phyloP scores from a whole-genome alignment of 2,113 vertebrate genomes.

The Sorex fumeus region DNA sequence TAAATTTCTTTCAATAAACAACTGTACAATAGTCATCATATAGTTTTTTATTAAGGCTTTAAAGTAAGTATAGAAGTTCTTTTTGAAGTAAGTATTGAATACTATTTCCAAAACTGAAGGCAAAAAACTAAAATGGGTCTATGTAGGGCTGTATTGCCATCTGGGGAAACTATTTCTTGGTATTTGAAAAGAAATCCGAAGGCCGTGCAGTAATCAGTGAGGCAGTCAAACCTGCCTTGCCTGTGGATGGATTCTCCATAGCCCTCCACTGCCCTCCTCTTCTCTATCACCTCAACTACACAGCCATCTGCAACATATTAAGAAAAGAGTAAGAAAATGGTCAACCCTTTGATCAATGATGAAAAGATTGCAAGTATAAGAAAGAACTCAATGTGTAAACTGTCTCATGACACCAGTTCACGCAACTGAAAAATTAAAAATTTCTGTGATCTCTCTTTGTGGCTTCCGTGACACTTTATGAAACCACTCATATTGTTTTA shows the following conservation, averaged over 20 bases:
- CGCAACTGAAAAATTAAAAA: neutral
- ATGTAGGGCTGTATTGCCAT: neutral
- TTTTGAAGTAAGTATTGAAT: too few species aligned
- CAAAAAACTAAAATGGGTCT: neutral
- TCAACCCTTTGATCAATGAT: neutral
- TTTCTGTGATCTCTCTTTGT: neutral
- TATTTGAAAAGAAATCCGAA: neutral
- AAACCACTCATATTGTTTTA: neutral
- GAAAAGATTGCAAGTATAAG: neutral
- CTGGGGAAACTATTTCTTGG: neutral
- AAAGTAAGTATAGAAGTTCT: too few species aligned
- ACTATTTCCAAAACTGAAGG: conserved; percentile 22
- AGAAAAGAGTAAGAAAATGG: neutral
- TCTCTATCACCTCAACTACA: neutral
- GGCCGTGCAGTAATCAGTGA: neutral
- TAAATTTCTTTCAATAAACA: neutral
- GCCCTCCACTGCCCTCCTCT: neutral
- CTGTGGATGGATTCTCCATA: neutral
- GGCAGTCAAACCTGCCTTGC: neutral
- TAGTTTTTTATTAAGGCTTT: neutral
- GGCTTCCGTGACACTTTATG: neutral
- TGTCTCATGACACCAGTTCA: neutral
- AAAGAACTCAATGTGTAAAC: neutral
- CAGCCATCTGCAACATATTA: neutral
- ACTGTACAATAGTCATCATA: neutral